Evolutionary conservation across 2,797 vertebrate genomes (phyloP).

Genomic region (Nasua narica): DNA sequence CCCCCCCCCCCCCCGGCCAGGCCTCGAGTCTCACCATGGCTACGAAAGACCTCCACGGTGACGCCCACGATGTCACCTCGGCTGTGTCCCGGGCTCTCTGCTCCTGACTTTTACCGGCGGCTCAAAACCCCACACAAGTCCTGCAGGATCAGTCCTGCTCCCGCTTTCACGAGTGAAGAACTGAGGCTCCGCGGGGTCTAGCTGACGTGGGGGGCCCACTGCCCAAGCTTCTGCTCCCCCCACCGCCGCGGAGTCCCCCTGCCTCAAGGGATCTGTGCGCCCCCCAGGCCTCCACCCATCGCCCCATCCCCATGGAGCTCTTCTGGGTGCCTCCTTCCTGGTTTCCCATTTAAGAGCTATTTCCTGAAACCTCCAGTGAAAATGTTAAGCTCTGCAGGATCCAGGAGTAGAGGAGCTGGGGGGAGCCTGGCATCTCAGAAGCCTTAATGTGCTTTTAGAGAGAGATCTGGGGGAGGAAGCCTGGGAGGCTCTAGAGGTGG

Average conservation of each 20-base stretch:
- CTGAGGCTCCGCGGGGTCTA: not conserved
- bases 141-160: no score
- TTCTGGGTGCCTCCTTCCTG: not conserved
- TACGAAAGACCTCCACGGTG: no score
- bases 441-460: not conserved
- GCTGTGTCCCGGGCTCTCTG: not conserved
- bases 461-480: not conserved
- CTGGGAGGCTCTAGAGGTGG: not conserved
- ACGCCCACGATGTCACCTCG: not conserved
- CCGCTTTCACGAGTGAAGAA: not conserved
- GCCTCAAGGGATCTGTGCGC: no score
- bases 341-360: not conserved
- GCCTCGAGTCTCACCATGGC: not conserved
- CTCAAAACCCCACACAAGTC: not conserved
- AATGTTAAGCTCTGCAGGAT: not conserved
- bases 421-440: not conserved
- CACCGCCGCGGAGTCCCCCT: accelerated
- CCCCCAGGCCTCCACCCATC: no score
- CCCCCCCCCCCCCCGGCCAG: no score
- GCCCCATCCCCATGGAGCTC: not conserved
- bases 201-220: not conserved
- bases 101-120: not conserved
- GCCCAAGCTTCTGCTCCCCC: not conserved
- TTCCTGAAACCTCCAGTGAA: not conserved
- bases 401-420: not conserved